A percentile compares a stretch with the other conserved stretches of the same genome.
These are phyloP conservation scores for Hystrix cristata DNA, from an alignment of 2,113 vertebrate genomes.

Conservation along the genomic window DNA sequence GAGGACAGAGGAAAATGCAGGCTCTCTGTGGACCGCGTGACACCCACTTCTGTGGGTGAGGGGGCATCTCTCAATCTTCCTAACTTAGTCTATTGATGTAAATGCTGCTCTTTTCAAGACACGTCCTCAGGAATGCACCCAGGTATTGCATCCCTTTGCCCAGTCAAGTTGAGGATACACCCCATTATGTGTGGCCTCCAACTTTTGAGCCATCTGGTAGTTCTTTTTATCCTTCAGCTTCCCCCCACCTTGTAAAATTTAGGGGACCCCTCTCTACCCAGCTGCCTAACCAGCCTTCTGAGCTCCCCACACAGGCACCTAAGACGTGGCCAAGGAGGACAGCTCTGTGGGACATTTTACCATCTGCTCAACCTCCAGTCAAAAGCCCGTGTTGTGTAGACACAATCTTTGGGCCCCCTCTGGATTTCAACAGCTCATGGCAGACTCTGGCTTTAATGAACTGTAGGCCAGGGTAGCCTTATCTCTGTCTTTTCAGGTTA, in stretches of 20 bases:
- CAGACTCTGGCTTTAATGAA: background rate
- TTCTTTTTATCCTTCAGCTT: background rate
- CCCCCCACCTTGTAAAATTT: background rate
- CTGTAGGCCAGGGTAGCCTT: background rate
- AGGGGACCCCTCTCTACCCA: background rate
- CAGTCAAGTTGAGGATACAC: background rate
- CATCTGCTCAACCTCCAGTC: background rate
- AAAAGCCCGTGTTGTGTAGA: background rate
- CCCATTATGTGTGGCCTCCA: too few relatives aligned
- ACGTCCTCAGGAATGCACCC: too few relatives aligned
- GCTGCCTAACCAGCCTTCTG: background rate
- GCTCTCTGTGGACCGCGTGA: background rate
- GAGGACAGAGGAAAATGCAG: background rate
- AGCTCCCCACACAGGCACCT: background rate
- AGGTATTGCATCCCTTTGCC: background rate
- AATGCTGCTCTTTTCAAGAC: background rate
- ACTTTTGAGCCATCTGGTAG: background rate
- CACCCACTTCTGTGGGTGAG: too few relatives aligned
- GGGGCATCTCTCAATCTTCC: background rate
- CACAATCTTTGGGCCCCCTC: background rate
- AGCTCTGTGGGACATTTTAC: rapidly evolving
- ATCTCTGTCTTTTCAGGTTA: background rate
- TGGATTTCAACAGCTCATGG: background rate
- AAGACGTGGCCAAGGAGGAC: too few relatives aligned
- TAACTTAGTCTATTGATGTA: too few relatives aligned